These are phyloP conservation scores for Pentalonia nigronervosa DNA, from an alignment of 1,140 invertebrate species.

Conservation along the genomic window DNA sequence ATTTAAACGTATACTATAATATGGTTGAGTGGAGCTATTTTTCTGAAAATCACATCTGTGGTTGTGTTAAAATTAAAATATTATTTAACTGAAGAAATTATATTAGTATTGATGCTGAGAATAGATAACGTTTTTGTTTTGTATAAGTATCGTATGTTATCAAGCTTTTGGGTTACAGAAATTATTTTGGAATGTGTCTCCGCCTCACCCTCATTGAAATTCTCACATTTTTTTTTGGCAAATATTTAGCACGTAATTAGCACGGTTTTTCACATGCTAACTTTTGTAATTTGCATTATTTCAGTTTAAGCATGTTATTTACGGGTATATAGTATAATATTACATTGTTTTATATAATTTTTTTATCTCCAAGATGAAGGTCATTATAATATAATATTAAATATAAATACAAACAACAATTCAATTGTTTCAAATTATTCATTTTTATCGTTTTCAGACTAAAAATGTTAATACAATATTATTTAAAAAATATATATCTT, in stretches of 20 bases:
- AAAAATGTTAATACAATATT: too few species aligned
- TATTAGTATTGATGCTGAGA: not conserved
- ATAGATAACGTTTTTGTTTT: not conserved
- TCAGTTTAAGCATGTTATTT: not conserved
- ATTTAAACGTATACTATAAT: not conserved
- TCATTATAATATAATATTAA: not conserved
- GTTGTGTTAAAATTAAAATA: not conserved
- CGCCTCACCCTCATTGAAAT: not conserved
- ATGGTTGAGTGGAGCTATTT: not conserved
- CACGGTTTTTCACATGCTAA: not conserved
- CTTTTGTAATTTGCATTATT: not conserved
- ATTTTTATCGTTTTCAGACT: too few species aligned
- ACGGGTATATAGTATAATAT: not conserved
- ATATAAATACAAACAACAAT: too few species aligned
- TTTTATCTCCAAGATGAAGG: not conserved
- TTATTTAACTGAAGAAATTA: not conserved
- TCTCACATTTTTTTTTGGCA: not conserved
- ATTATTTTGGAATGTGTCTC: not conserved
- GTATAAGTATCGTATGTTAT: not conserved
- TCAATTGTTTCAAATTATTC: too few species aligned
- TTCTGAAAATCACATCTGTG: not conserved
- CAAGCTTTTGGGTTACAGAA: not conserved
- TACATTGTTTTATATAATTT: not conserved
- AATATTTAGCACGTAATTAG: not conserved
- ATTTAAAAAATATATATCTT: not conserved